Percentiles rank a stretch among this genome's conserved stretches.
Conservation (phyloP, 2,888 invertebrate species). For the Spatulosminthurus flaviceps region DNA sequence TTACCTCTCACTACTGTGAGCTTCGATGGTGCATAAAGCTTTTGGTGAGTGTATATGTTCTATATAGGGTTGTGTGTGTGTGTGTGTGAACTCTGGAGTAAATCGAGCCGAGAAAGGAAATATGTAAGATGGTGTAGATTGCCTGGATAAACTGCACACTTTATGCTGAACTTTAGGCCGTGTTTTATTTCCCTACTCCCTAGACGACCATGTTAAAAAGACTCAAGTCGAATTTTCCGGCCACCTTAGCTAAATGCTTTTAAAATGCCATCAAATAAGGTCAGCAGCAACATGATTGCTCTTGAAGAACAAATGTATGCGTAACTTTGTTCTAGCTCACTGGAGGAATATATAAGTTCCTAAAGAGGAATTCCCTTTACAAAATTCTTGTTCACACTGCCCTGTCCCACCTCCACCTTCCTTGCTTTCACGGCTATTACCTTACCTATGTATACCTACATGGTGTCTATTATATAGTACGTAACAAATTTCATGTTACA, state of each 20-base stretch:
- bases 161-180: constrained; percentile 54
- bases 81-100: constrained; percentile 15
- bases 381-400: neutral
- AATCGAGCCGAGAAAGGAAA: constrained; percentile 27
- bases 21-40: constrained; percentile 9
- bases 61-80: too few species aligned
- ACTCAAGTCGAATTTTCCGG: constrained; percentile 46
- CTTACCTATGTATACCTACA: too few species aligned
- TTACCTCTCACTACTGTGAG: neutral
- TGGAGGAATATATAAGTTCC: neutral
- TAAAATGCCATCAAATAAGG: constrained; percentile 60
- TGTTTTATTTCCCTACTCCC: constrained; percentile 56
- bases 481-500: too few species aligned
- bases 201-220: constrained; percentile 45
- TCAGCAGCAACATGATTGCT: constrained; percentile 47
- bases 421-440: too few species aligned
- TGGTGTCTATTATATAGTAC: too few species aligned
- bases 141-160: constrained; percentile 28
- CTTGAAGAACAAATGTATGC: constrained; percentile 31
- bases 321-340: constrained; percentile 4
- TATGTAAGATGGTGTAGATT: constrained; percentile 41
- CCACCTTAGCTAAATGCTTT: constrained; percentile 59
- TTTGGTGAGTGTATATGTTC: too few species aligned
- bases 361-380: neutral
- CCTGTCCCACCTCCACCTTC: constrained; percentile 9